Evolutionary conservation across 1,140 invertebrate species (phyloP).

Genomic region (Neodiprion lecontei): DNA sequence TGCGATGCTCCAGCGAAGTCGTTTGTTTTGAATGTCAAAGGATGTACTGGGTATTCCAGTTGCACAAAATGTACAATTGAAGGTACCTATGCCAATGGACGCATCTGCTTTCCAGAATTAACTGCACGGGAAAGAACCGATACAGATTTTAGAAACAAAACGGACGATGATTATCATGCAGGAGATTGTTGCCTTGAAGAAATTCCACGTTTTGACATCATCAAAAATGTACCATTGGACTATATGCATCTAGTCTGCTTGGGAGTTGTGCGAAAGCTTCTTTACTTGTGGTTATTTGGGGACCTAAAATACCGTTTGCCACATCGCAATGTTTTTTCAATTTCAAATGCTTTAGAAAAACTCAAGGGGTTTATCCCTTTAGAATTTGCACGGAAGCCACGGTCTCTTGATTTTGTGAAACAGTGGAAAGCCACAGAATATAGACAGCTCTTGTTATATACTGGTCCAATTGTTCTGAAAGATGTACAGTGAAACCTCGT

Average conservation of each 20-base stretch:
- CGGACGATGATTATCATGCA: constrained; percentile 22
- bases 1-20: constrained; percentile 37
- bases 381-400: constrained; percentile 21
- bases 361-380: not conserved
- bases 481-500: too few relatives aligned
- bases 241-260: constrained; percentile 28
- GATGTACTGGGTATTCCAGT: constrained; percentile 30
- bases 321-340: too few relatives aligned
- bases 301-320: constrained; percentile 11
- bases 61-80: constrained; percentile 23
- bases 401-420: constrained; percentile 25
- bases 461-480: constrained; percentile 24
- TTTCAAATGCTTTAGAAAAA: too few relatives aligned
- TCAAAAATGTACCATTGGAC: constrained; percentile 25
- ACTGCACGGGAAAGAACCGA: constrained; percentile 25
- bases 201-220: constrained; percentile 25
- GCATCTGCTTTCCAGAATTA: constrained; percentile 25
- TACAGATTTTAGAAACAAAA: constrained; percentile 15
- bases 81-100: not conserved
- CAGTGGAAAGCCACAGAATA: constrained; percentile 35
- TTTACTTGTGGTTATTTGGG: constrained; percentile 15
- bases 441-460: constrained; percentile 32
- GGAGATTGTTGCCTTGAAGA: constrained; percentile 25
- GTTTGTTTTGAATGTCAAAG: constrained; percentile 31
- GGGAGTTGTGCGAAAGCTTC: constrained; percentile 10